Percentiles rank a stretch among this genome's conserved stretches.
Evolutionary conservation across 2,888 invertebrate species (phyloP).

Genomic region (Tenthredo amoena): DNA sequence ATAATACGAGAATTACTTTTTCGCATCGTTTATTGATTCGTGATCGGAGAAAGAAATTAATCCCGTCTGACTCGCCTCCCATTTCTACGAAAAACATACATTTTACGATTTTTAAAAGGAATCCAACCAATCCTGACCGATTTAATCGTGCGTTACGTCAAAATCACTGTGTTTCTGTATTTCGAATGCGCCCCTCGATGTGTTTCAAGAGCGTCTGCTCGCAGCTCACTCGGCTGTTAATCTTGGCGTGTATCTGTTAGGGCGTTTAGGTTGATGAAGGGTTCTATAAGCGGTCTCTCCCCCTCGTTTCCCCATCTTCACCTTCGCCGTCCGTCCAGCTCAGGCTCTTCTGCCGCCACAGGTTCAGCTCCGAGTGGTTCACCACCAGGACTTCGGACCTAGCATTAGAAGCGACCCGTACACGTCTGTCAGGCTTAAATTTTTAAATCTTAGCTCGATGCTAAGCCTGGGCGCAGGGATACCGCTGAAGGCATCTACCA

Average conservation of each 20-base stretch:
- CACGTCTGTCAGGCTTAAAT: slow-evolving; percentile 69
- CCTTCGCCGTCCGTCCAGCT: slow-evolving; percentile 17
- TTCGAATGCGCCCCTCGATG: slow-evolving; percentile 41
- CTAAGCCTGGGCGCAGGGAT: slow-evolving; percentile 59
- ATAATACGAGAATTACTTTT: neutral
- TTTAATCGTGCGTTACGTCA: slow-evolving; percentile 47
- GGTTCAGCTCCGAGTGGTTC: slow-evolving; percentile 45
- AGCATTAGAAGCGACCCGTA: slow-evolving; percentile 67
- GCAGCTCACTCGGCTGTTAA: slow-evolving; percentile 61
- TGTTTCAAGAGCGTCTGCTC: slow-evolving; percentile 48
- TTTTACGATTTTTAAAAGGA: slow-evolving; percentile 39
- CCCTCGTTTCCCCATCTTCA: slow-evolving; percentile 18
- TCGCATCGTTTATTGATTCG: slow-evolving; percentile 9
- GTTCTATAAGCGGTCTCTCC: slow-evolving; percentile 73
- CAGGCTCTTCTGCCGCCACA: slow-evolving; percentile 41
- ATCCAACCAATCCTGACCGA: slow-evolving; percentile 15
- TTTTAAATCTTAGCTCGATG: slow-evolving; percentile 64
- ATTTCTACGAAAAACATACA: slow-evolving; percentile 36
- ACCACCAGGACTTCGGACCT: slow-evolving; percentile 54
- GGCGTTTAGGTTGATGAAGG: slow-evolving; percentile 76
- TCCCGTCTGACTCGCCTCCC: slow-evolving; percentile 30
- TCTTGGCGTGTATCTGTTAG: slow-evolving; percentile 70
- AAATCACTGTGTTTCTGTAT: slow-evolving; percentile 50
- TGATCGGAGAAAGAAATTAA: slow-evolving; percentile 26
- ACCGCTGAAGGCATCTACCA: slow-evolving; percentile 54